A percentile compares a stretch with the other conserved stretches of the same genome.
These are phyloP conservation scores for Achatina immaculata DNA, from an alignment of 1,140 invertebrate genomes.

Conservation along the genomic window DNA sequence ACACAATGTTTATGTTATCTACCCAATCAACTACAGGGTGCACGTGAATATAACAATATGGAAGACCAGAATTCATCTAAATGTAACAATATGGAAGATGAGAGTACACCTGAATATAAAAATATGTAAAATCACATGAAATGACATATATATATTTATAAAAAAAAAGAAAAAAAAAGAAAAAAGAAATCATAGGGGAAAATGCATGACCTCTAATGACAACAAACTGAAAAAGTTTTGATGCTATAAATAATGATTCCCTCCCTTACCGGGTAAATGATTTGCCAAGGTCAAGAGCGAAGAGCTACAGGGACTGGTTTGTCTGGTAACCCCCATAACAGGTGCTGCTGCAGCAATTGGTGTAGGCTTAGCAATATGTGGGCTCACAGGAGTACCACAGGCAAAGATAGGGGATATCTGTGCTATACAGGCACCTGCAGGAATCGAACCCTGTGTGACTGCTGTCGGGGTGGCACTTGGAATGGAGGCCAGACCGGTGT, in stretches of 20 bases:
- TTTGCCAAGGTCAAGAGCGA: constrained; percentile 29
- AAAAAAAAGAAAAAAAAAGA: too few relatives aligned
- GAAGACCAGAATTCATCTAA: too few relatives aligned
- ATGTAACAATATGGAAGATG: too few relatives aligned
- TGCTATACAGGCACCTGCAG: not conserved
- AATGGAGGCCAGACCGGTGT: constrained; percentile 3
- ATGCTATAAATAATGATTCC: constrained; percentile 12
- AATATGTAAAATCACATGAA: too few relatives aligned
- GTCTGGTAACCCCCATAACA: not conserved
- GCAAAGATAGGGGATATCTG: constrained; percentile 12
- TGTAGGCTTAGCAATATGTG: not conserved
- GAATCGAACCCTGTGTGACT: not conserved
- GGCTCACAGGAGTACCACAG: not conserved
- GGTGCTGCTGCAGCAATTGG: not conserved
- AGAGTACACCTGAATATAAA: too few relatives aligned
- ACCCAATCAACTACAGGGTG: too few relatives aligned
- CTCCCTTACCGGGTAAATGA: constrained; percentile 31
- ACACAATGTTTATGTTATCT: too few relatives aligned
- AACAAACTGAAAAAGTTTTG: not conserved
- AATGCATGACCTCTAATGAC: not conserved
- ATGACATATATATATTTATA: too few relatives aligned
- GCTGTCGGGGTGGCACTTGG: not conserved
- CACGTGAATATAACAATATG: too few relatives aligned
- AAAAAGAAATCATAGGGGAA: too few relatives aligned
- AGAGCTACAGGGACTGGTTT: constrained; percentile 5